Evolutionary conservation across 2,888 invertebrate species (phyloP).

Genomic region (Griposia aprilina): DNA sequence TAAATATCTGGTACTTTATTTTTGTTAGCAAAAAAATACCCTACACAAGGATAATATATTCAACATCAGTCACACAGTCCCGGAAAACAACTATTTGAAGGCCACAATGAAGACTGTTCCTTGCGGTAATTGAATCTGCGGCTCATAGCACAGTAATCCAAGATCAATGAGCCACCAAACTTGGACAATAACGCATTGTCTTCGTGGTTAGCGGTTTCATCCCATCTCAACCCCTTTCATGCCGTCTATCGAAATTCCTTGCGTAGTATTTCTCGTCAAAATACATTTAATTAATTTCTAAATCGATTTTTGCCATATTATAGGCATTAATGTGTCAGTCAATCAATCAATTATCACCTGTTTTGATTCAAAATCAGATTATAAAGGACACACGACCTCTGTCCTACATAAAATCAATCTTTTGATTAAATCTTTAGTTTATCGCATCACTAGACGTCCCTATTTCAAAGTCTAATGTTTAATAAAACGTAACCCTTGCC

Average conservation of each 20-base stretch:
- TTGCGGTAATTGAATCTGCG: conserved; percentile 1
- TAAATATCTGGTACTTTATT: not conserved
- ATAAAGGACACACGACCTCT: conserved; percentile 20
- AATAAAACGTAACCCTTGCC: conserved; percentile 50
- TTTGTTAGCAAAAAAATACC: not conserved
- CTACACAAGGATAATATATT: not conserved
- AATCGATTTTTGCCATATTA: conserved; percentile 33
- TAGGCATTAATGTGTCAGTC: conserved; percentile 4
- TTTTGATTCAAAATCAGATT: conserved; percentile 34
- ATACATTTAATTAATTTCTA: conserved; percentile 45
- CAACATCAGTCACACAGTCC: too few relatives aligned
- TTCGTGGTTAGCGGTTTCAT: conserved; percentile 48
- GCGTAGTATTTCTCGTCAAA: conserved; percentile 20
- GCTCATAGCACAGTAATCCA: conserved; percentile 21
- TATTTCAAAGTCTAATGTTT: conserved; percentile 49
- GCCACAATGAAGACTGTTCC: not conserved
- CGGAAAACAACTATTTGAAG: not conserved
- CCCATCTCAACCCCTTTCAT: conserved; percentile 40
- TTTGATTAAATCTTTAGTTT: conserved; percentile 62
- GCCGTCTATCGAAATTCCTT: conserved; percentile 45
- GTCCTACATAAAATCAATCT: conserved; percentile 53
- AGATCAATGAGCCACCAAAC: conserved; percentile 46
- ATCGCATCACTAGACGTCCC: conserved; percentile 40
- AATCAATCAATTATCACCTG: conserved; percentile 21
- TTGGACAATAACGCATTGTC: conserved; percentile 57